Percentiles rank a stretch among this genome's conserved stretches.
Evolutionary conservation across 2,797 vertebrate species (phyloP).

Genomic region (Notoglanidium macrostoma): DNA sequence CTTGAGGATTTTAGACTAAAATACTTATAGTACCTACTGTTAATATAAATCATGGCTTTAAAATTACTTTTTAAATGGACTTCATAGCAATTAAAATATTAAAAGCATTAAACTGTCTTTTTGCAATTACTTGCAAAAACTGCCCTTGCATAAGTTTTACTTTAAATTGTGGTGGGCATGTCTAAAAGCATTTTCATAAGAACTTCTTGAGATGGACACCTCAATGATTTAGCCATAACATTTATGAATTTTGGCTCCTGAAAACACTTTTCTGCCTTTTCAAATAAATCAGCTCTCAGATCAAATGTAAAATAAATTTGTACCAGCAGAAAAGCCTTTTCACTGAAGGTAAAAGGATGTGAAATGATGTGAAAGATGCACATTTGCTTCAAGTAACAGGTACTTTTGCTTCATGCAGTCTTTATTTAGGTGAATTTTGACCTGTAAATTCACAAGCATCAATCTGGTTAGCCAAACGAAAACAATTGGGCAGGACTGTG

Average conservation of each 20-base stretch:
- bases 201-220: background rate
- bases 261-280: background rate
- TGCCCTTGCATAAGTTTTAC: background rate
- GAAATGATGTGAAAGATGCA: background rate
- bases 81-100: too few relatives aligned
- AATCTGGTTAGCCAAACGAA: background rate
- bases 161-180: background rate
- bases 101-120: background rate
- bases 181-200: background rate
- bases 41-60: too few relatives aligned
- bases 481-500: background rate
- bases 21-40: background rate
- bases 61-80: background rate
- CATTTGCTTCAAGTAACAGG: background rate
- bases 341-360: background rate
- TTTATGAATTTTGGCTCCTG: background rate
- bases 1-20: background rate
- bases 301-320: background rate
- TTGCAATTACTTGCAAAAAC: background rate
- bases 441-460: background rate
- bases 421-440: background rate
- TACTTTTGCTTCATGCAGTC: background rate
- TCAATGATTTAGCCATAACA: background rate
- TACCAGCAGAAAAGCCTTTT: background rate
- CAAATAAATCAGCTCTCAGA: background rate